Conservation (phyloP, 2,888 invertebrate species). For the Plebejus melissa region DNA sequence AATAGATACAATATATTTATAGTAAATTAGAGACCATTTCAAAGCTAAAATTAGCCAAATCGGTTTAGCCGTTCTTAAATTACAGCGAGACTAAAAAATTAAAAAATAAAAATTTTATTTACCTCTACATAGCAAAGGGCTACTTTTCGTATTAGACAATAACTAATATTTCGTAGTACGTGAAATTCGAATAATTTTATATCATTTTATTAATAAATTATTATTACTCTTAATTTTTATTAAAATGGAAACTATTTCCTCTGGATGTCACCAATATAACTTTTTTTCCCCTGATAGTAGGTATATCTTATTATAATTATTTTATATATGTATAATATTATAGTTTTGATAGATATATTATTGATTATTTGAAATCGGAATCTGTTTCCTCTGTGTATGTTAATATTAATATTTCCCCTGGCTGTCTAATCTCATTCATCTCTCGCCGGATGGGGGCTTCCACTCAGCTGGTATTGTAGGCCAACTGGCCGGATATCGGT, state of each 20-base stretch:
- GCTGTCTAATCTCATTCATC: neutral
- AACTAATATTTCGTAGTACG: neutral
- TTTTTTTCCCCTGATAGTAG: no score
- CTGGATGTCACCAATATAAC: no score
- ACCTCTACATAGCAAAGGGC: no score
- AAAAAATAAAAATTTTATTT: no score
- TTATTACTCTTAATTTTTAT: no score
- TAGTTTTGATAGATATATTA: neutral
- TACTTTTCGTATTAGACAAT: neutral
- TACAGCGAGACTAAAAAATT: no score
- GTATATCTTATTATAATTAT: no score
- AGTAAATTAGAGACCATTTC: no score
- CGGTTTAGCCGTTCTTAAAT: no score
- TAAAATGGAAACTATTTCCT: neutral
- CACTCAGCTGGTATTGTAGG: neutral
- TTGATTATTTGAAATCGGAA: neutral
- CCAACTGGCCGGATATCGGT: neutral
- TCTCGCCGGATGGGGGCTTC: constrained; percentile 2
- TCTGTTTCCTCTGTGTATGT: neutral
- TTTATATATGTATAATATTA: no score
- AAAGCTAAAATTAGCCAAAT: no score
- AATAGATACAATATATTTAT: neutral
- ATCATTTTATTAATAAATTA: no score
- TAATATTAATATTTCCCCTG: neutral
- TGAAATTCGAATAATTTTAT: neutral